Base-by-base conservation (phyloP, 2,113 vertebrate species). In the Tonatia bakeri region DNA sequence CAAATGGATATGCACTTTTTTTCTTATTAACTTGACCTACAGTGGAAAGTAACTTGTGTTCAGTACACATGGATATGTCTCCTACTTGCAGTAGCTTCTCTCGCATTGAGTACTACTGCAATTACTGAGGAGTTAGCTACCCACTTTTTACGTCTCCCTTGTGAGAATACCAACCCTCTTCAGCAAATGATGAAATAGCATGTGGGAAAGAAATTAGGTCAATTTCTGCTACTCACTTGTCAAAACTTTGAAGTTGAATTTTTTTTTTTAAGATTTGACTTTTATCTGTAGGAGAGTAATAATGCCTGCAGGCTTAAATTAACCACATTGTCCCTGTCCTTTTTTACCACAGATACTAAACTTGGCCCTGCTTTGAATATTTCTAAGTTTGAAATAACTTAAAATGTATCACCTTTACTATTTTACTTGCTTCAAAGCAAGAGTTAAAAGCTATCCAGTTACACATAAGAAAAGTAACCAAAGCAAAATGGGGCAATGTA, bases 41-140 rank as follows among this genome's bases (percentile, higher is more conserved):
- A 95, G 52, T 40, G 86, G 72, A 84, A 90, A 94, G 95, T 94
- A 26, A 7, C 65, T 95, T 26, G 33, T 50, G 26, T 95, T 97
- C 92, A 75, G 54, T 38, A 90, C 83, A 92, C 70, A 50, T 50
- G 36, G 67, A 94, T 73, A 85, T 24, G 91, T 92, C 96, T 6
- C 69, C 79, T 95, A 97, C 87, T 84, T 56, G 97, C 95, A 97
- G 93, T 95, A 88, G 73, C 91, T 83, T 92, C 65, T 69, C 93
- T 95, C 24, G 7, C 75, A 87, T 20, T 77, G 92, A 82, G 91
- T 61, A 0, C 67, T 76, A 36, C n/a, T 81, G 45, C 70, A 50
- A 19, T 47, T 70, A 45, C 72, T 17, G 8, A 82, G 54, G 19
- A 45, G 65, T 73, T 77, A 76, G 83, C 16, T 79, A 77, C 7